Conservation (phyloP, 2,797 vertebrate species). For the Bufotes viridis region DNA sequence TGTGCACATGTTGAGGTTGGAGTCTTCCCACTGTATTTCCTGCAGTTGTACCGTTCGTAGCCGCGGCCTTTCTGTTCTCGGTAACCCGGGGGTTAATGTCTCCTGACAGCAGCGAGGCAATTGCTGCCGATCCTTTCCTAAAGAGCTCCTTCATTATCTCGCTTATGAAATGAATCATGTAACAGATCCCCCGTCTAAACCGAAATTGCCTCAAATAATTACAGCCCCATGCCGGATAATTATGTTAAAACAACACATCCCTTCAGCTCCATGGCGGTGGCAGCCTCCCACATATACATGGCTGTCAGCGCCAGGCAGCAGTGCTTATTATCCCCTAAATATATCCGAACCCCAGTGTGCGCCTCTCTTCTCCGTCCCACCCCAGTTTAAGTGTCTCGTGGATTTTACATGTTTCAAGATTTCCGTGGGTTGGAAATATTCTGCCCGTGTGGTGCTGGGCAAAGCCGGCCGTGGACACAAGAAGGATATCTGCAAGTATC, state of each 20-base stretch:
- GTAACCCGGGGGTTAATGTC: slow-evolving; percentile 29
- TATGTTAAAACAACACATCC: slow-evolving; percentile 43
- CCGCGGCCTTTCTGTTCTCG: neutral
- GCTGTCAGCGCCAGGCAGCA: slow-evolving; percentile 14
- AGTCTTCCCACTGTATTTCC: too few species aligned
- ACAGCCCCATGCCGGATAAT: slow-evolving; percentile 46
- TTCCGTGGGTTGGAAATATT: neutral
- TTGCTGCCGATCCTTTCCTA: neutral
- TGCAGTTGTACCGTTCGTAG: too few species aligned
- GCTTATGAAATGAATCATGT: slow-evolving; percentile 60
- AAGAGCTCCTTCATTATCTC: slow-evolving; percentile 46
- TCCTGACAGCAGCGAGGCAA: slow-evolving; percentile 28
- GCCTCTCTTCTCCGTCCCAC: neutral
- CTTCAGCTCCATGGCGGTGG: neutral
- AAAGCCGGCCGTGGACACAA: neutral
- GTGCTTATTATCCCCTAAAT: slow-evolving; percentile 59
- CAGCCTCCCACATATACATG: slow-evolving; percentile 43
- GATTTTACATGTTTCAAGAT: neutral
- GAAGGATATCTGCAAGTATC: neutral
- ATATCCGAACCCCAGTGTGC: slow-evolving; percentile 15
- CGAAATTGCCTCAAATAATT: slow-evolving; percentile 52
- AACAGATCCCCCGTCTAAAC: slow-evolving; percentile 47
- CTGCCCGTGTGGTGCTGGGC: neutral
- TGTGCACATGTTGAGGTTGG: too few species aligned
- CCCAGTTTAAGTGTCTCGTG: slow-evolving; percentile 14